Conservation (phyloP, 2,888 invertebrate genomes). For the Nomada ruficornis region DNA sequence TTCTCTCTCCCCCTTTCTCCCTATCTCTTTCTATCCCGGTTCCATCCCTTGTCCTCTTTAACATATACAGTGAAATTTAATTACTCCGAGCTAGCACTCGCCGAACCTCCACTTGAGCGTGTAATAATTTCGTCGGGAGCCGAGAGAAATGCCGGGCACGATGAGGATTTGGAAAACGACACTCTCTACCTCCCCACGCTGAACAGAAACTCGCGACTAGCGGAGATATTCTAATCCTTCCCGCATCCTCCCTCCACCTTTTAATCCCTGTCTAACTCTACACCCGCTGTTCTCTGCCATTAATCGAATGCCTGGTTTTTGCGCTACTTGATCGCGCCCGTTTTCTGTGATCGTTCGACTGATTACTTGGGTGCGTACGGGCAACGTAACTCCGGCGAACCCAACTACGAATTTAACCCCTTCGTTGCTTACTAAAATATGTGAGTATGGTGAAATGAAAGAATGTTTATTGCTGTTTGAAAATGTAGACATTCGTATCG, state of each 20-base stretch:
- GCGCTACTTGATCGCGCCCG: not conserved
- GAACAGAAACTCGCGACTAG: conserved; percentile 48
- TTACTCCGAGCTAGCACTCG: conserved; percentile 70
- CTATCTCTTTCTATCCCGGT: too few relatives aligned
- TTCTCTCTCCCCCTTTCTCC: not conserved
- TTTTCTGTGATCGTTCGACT: not conserved
- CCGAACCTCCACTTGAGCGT: conserved; percentile 68
- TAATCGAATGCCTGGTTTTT: conserved; percentile 53
- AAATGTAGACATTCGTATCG: too few relatives aligned
- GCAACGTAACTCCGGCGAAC: too few relatives aligned
- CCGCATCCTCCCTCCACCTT: not conserved
- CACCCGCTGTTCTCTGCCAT: conserved; percentile 34
- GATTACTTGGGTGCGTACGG: not conserved
- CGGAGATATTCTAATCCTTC: conserved; percentile 60
- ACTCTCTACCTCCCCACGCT: conserved; percentile 23
- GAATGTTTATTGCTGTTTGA: too few relatives aligned
- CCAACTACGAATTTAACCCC: too few relatives aligned
- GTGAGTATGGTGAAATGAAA: too few relatives aligned
- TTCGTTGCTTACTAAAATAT: too few relatives aligned
- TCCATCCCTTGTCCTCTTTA: conserved; percentile 34
- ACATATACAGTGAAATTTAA: conserved; percentile 71
- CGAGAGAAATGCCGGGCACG: conserved; percentile 60
- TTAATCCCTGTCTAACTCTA: conserved; percentile 55
- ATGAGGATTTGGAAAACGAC: conserved; percentile 50
- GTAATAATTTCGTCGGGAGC: conserved; percentile 70